A percentile compares a stretch with the other conserved stretches of the same genome.
Evolutionary conservation across 2,888 invertebrate species (phyloP).

Genomic region (Macroteleia sp.): DNA sequence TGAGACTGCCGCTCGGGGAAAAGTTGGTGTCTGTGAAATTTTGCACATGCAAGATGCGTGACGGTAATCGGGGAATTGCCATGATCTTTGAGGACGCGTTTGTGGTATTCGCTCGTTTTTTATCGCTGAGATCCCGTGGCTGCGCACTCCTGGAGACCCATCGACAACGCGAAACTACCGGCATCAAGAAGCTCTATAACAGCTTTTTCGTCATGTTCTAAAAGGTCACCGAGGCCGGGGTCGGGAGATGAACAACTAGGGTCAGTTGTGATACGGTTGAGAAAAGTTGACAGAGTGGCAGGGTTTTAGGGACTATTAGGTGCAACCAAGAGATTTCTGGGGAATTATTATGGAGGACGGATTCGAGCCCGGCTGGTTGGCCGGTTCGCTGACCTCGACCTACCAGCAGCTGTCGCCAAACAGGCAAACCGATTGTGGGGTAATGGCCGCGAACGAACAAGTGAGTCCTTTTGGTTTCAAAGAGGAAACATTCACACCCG

Average conservation of each 20-base stretch:
- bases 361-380: slow-evolving; percentile 78
- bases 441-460: slow-evolving; percentile 74
- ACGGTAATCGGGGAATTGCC: slow-evolving; percentile 78
- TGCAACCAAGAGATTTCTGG: not conserved
- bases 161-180: slow-evolving; percentile 92
- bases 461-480: slow-evolving; percentile 69
- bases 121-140: slow-evolving; percentile 81
- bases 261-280: no score
- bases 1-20: no score
- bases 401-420: slow-evolving; percentile 79
- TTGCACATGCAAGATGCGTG: slow-evolving; percentile 75
- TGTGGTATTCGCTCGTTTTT: slow-evolving; percentile 82
- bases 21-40: not conserved
- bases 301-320: slow-evolving; percentile 2
- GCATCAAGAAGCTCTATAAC: slow-evolving; percentile 94
- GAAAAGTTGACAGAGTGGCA: not conserved
- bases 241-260: slow-evolving; percentile 41
- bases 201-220: slow-evolving; percentile 94
- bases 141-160: slow-evolving; percentile 90
- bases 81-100: slow-evolving; percentile 83
- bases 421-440: slow-evolving; percentile 74
- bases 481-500: no score
- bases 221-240: slow-evolving; percentile 77
- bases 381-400: slow-evolving; percentile 74
- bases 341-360: slow-evolving; percentile 77